Base-by-base conservation (phyloP, 2,797 vertebrate species). In the Phoxinus dragarum region DNA sequence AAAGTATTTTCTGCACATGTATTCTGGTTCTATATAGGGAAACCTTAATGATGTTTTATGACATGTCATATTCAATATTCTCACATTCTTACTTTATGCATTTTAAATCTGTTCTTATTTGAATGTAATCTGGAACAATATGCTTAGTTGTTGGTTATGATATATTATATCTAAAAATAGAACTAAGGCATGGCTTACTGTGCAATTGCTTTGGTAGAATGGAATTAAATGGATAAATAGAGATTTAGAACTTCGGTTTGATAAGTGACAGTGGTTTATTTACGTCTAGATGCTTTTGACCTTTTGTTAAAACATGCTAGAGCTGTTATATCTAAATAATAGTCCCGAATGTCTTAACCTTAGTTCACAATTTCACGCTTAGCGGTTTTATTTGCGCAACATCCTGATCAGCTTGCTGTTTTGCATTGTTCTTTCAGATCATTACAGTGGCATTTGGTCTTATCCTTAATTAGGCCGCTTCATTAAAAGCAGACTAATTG, bases 401-500 rank as follows among this genome's bases (percentile, higher is more conserved):
- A 69, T 38, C 27, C 80, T 47, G 31, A 59, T 67, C 52, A 7
- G 49, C 81, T 76, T 44, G 52, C 49, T 56, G 23, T 64, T 84
- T 79, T 66, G 61, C 76, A 71, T 80, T 71, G 59, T 71, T 78
- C 80, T 66, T 56, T 78, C 59, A 77, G 82, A 68, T 85, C 74
- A 74, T 59, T 86, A 44, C 74, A 74, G 83, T 81, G 72, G 74
- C 76, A 78, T 84, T 42, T 86, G 59, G 34, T 87, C 78, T 85
- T 73, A 59, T 74, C 12, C 27, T 54, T 89, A 74, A 85, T 71
- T 27, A 89, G 85, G 56, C 42, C 3, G 66, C 52, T 42, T 87
- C 85, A 84, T 86, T 86, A 84, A 84, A 87, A 84, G 36, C 44
- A 49, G 61, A 68, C 68, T 90, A 87, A 90, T 90, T 90, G 89